Base-by-base conservation (phyloP, 1,140 invertebrate species). In the Latrodectus geometricus region DNA sequence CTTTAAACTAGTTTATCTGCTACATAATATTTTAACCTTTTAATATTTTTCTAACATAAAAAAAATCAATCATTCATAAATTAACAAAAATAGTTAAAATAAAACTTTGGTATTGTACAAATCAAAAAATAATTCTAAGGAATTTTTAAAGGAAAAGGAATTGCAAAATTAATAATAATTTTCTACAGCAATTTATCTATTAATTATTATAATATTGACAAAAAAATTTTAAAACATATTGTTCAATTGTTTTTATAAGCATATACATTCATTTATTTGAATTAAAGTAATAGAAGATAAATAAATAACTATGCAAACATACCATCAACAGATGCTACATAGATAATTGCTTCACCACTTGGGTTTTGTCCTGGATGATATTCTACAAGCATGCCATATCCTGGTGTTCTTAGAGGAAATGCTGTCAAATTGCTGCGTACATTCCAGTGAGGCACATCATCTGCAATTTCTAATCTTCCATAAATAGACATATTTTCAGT, bases 381-480 rank as follows among this genome's bases (percentile, higher is more conserved):
- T 87, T 95, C 93, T 52, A 98, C 91, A 0, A 95, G 93, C 52
- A 98, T 92, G 21, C 94, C 94, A 90, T 95, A 97, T 75, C 95
- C 96, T 88, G 93, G 96, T 86, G 95, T 97, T 0, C 96, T 94
- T 0, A 95, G 94, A 0, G 97, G 97, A 91, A 98, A 99, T 15
- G 95, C 93, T 3, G 95, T 94, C 69, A 96, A 91, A 91, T 98
- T 97, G 35, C 95, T 91, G 89, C 95, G 94, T 0, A 98, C 90
- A 89, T 94, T 93, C 96, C 96, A 98, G 54, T 93, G 56, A 8
- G 77, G 76, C 20, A 68, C 74, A 61, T 88, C 87, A n/a, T 20
- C 17, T 7, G 93, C 93, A 68, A 93, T 92, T 21, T 93, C 93
- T 87, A 94, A 93, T 1, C 94, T 94, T 91, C 97, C 95, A 86